phyloP scores from a whole-genome alignment of 2,888 invertebrate genomes.

The Drosophila sordidula region DNA sequence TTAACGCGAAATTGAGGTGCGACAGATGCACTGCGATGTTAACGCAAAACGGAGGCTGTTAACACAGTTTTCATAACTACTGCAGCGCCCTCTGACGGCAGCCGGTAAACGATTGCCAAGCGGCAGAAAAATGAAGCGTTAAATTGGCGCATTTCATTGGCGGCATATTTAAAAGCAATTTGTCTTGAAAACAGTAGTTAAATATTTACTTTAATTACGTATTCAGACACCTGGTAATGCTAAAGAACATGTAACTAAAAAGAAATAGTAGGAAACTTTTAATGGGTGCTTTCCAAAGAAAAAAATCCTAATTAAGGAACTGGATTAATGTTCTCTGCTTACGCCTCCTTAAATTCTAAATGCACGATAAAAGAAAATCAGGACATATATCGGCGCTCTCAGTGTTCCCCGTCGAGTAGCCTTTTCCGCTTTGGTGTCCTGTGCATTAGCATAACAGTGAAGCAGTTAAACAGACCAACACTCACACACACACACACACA shows the following conservation, averaged over 20 bases:
- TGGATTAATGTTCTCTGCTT: too few species aligned
- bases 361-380: constrained; percentile 34
- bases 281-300: too few species aligned
- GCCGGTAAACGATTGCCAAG: accelerated
- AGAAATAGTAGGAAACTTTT: too few species aligned
- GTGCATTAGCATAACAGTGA: constrained; percentile 32
- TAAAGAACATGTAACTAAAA: too few species aligned
- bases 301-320: too few species aligned
- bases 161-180: background rate
- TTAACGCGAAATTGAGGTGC: background rate
- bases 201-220: background rate
- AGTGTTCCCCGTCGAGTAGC: constrained; percentile 16
- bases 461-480: constrained; percentile 31
- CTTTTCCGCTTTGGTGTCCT: constrained; percentile 15
- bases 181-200: too few species aligned
- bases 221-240: too few species aligned
- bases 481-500: constrained; percentile 1
- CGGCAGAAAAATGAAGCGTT: background rate
- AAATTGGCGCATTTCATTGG: background rate
- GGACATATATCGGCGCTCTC: background rate
- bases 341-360: background rate
- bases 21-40: background rate
- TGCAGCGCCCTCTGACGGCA: constrained; percentile 9
- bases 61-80: background rate
- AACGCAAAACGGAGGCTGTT: background rate